phyloP scores from a whole-genome alignment of 2,888 invertebrate species.

The Parnassius glacialis region DNA sequence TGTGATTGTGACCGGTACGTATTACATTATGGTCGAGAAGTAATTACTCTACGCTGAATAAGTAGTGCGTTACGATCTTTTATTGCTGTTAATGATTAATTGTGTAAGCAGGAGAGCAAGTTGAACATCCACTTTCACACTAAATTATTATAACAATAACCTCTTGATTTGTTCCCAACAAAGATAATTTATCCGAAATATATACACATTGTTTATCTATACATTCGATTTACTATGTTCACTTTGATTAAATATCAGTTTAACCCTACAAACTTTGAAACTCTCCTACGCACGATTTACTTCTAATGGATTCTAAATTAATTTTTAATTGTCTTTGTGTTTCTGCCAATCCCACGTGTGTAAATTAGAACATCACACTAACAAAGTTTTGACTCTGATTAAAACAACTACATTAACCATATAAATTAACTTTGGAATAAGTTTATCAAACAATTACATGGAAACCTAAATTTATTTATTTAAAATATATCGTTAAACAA shows the following conservation, averaged over 20 bases:
- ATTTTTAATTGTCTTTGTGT: constrained; percentile 28
- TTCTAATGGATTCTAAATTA: constrained; percentile 26
- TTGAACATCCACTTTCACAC: no score
- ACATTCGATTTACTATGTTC: constrained; percentile 7
- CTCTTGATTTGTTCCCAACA: no score
- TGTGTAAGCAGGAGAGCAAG: no score
- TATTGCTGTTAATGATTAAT: no score
- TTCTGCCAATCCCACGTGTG: constrained; percentile 26
- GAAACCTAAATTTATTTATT: no score
- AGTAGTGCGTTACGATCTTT: no score
- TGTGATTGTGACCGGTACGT: no score
- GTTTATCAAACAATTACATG: not conserved
- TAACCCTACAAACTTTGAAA: constrained; percentile 16
- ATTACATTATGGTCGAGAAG: no score
- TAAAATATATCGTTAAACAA: no score
- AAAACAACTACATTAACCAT: no score
- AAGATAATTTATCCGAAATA: not conserved
- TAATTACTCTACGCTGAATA: no score
- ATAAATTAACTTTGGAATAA: not conserved
- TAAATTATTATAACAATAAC: no score
- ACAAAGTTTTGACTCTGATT: constrained; percentile 6
- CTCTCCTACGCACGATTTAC: constrained; percentile 22
- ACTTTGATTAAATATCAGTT: not conserved
- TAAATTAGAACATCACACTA: constrained; percentile 16
- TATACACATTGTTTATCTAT: constrained; percentile 6